phyloP scores from a whole-genome alignment of 2,113 vertebrate genomes.

The Sprattus sprattus region DNA sequence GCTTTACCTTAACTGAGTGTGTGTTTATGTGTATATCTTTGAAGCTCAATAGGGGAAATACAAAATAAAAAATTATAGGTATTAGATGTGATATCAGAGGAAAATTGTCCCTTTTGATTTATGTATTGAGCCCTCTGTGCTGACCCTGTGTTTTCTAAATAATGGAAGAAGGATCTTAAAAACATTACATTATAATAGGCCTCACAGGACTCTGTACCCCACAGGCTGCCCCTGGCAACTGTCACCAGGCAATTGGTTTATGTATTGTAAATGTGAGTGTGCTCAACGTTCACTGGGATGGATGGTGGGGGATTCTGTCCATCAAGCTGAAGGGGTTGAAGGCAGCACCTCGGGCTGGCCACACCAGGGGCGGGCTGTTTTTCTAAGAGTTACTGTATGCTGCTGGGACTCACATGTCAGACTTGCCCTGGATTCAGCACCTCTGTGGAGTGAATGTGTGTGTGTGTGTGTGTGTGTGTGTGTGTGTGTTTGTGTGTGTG shows the following conservation, averaged over 20 bases:
- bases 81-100: background rate
- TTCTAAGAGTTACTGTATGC: background rate
- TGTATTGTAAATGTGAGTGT: background rate
- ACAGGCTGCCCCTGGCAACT: background rate
- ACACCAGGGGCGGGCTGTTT: background rate
- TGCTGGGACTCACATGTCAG: background rate
- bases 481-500: conserved; percentile 4
- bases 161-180: conserved; percentile 2
- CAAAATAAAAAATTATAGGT: background rate
- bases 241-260: background rate
- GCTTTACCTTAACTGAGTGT: background rate
- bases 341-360: background rate
- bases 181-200: conserved; percentile 6
- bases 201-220: background rate
- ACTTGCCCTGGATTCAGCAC: background rate
- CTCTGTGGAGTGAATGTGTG: background rate
- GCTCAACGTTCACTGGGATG: background rate
- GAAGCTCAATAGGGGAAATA: background rate
- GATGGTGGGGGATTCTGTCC: background rate
- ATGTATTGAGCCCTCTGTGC: background rate
- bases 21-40: background rate
- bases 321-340: background rate
- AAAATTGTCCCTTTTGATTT: background rate
- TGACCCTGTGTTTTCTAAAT: background rate
- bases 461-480: conserved; percentile 24